Evolutionary conservation across 2,888 invertebrate genomes (phyloP), one percentile per base, ranked within the genome.

Genomic region (Schizotus pectinicornis): DNA sequence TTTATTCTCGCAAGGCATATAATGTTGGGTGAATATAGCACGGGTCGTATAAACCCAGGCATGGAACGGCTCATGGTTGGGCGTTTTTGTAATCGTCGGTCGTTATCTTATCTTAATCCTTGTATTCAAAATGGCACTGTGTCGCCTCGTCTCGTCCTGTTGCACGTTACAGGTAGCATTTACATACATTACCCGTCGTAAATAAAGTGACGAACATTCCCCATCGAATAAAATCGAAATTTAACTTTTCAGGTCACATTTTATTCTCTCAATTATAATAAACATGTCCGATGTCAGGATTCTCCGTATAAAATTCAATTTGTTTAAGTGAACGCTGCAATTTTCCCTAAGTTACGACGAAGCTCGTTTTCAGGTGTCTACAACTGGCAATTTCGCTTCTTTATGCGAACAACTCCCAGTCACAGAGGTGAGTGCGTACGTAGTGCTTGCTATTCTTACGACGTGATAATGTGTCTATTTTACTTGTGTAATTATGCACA

Each of bases 191-290:
- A 78, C 74, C 74, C 64, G 75, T 69, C 69, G 73, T 77, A 78
- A 77, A 77, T 77, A 75, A 71, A 63, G 60, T 56, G 65, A 61
- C 60, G 64, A 65, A 67, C 72, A 70, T 72, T 72, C 73, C 63
- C 72, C 63, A 62, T 71, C 71, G 65, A 72, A 77, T 75, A 75
- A 77, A 75, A 69, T 72, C 70, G 70, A 71, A 75, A 75, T 74
- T 77, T 76, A 76, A 77, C 72, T 75, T 75, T 77, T 73, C 76
- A 64, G 71, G 74, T 74, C 75, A 74, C 77, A 72, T 78, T 77
- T 77, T 76, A 75, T 75, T 75, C 72, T 71, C 77, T 76, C 77
- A 78, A 79, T 79, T 79, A 79, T 73, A 78, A 78, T 79, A 79
- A 79, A 79, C 69, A 78, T 79, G 78, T 77, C 78, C 59, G 49